Conservation (phyloP, 1,140 invertebrate species). For the Paracyclopina nana region DNA sequence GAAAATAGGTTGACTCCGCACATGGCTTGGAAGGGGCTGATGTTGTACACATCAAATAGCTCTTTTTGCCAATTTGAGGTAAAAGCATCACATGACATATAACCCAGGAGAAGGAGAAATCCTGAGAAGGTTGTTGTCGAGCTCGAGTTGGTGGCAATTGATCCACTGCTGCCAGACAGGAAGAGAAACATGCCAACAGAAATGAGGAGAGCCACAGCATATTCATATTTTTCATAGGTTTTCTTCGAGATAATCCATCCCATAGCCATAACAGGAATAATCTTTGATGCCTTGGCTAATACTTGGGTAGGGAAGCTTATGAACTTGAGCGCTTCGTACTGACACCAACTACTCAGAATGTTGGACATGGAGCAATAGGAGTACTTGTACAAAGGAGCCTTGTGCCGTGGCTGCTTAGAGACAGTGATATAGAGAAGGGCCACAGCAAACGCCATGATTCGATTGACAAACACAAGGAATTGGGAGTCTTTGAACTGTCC, state of each 20-base stretch:
- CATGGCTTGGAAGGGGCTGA: conserved; percentile 90
- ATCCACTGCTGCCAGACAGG: conserved; percentile 42
- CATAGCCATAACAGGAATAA: conserved; percentile 97
- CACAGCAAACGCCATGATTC: conserved; percentile 59
- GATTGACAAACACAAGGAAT: conserved; percentile 83
- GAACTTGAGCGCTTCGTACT: conserved; percentile 96
- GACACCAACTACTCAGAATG: conserved; percentile 96
- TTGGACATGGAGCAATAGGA: conserved; percentile 91
- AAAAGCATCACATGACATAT: conserved; percentile 91
- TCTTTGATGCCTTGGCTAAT: conserved; percentile 77
- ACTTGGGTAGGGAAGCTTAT: conserved; percentile 95
- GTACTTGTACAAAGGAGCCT: conserved; percentile 83
- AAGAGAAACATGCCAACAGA: conserved; percentile 83
- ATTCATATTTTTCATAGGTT: conserved; percentile 81
- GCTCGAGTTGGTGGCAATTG: conserved; percentile 22
- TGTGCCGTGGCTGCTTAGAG: conserved; percentile 45
- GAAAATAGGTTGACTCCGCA: conserved; percentile 90
- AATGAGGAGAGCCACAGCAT: conserved; percentile 67
- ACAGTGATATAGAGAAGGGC: conserved; percentile 35
- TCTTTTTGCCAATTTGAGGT: conserved; percentile 94
- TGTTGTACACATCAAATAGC: conserved; percentile 59
- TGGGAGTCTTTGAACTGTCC: conserved; percentile 74
- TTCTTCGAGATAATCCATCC: conserved; percentile 73
- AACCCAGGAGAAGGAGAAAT: conserved; percentile 59
- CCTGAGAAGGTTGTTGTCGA: conserved; percentile 83